Evolutionary conservation across 1,140 invertebrate genomes (phyloP).

Genomic region (Dinothrombium tinctorium): DNA sequence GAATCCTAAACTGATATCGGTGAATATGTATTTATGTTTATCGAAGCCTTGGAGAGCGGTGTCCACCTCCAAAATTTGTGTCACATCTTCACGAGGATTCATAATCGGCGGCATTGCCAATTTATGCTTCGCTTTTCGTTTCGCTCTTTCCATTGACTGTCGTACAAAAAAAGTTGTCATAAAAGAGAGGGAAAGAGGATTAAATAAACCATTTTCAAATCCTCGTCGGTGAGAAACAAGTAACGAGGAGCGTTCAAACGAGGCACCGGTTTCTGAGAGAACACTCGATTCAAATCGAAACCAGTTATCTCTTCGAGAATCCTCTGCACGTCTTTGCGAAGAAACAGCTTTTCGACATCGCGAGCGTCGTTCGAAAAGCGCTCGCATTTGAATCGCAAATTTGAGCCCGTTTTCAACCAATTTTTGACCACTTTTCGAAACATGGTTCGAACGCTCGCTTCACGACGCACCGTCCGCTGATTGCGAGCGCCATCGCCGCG

Average conservation of each 20-base stretch:
- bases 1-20: slow-evolving; percentile 63
- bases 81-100: slow-evolving; percentile 25
- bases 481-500: no score
- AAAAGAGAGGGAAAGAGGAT: slow-evolving; percentile 5
- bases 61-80: slow-evolving; percentile 40
- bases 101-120: slow-evolving; percentile 77
- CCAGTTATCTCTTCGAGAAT: slow-evolving; percentile 51
- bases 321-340: slow-evolving; percentile 44
- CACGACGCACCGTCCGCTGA: no score
- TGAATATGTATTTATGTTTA: slow-evolving; percentile 46
- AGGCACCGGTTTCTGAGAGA: slow-evolving; percentile 30
- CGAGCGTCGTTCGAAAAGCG: neutral
- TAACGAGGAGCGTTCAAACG: slow-evolving; percentile 35
- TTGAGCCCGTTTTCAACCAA: no score
- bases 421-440: no score
- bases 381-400: no score
- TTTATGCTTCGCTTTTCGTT: slow-evolving; percentile 31
- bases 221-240: slow-evolving; percentile 59
- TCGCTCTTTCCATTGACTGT: slow-evolving; percentile 26
- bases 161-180: slow-evolving; percentile 11
- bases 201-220: slow-evolving; percentile 33
- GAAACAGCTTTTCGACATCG: slow-evolving; percentile 30
- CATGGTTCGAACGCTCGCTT: no score
- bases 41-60: slow-evolving; percentile 44
- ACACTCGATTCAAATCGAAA: slow-evolving; percentile 44